Percentiles rank a stretch among this genome's conserved stretches.
These are phyloP conservation scores for Lumbricus terrestris DNA, from an alignment of 2,888 invertebrate genomes.

Conservation along the genomic window DNA sequence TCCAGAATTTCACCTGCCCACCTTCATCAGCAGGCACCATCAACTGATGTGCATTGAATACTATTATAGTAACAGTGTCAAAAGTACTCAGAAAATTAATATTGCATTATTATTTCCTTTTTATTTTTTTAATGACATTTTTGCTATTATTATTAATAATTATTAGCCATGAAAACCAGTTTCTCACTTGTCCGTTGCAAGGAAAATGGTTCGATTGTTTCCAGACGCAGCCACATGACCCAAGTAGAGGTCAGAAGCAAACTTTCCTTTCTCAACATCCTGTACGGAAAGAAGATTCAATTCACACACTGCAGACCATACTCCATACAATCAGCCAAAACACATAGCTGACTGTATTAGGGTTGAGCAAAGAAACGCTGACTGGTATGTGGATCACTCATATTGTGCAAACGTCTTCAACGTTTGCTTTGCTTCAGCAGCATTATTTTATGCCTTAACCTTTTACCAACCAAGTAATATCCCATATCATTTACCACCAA, in stretches of 20 bases:
- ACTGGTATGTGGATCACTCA: no score
- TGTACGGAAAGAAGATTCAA: conserved; percentile 49
- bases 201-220: conserved; percentile 71
- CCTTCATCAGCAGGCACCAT: no score
- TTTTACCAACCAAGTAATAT: no score
- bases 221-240: conserved; percentile 67
- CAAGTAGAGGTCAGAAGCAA: conserved; percentile 80
- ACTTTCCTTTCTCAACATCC: conserved; percentile 75
- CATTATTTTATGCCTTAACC: neutral
- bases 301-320: neutral
- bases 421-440: neutral
- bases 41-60: neutral
- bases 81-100: neutral
- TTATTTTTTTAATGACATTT: no score
- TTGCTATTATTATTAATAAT: neutral
- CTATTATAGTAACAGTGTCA: neutral
- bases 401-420: no score
- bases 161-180: conserved; percentile 53
- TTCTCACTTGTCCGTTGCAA: conserved; percentile 84
- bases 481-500: no score
- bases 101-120: no score
- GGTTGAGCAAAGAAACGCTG: no score
- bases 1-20: no score
- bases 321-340: neutral
- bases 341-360: no score